A percentile compares a stretch with the other conserved stretches of the same genome.
phyloP scores from a whole-genome alignment of 2,888 invertebrate species.

The Griposia aprilina region DNA sequence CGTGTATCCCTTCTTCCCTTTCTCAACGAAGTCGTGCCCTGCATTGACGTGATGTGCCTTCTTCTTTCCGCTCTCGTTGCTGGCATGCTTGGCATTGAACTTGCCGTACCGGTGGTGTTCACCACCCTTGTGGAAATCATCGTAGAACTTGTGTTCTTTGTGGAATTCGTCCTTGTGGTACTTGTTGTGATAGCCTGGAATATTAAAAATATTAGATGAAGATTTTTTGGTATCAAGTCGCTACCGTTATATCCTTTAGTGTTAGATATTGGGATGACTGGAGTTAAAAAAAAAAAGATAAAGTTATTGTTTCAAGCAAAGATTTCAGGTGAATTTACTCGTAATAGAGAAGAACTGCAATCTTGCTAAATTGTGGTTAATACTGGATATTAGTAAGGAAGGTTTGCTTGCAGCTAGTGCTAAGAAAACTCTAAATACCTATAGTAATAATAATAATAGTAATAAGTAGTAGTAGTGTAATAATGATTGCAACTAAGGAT shows the following conservation, averaged over 20 bases:
- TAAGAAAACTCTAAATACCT: neutral
- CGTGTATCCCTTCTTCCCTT: conserved; percentile 92
- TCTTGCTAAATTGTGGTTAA: neutral
- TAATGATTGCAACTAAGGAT: neutral
- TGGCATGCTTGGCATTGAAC: conserved; percentile 92
- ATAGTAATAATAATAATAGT: too few species aligned
- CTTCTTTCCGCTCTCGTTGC: conserved; percentile 92
- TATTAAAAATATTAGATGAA: neutral
- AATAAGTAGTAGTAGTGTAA: too few species aligned
- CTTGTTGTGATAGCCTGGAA: conserved; percentile 93
- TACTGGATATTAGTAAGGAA: neutral
- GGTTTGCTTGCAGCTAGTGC: conserved; percentile 11
- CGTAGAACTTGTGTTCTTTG: conserved; percentile 95
- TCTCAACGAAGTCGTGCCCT: conserved; percentile 91
- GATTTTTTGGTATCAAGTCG: neutral
- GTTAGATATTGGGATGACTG: neutral
- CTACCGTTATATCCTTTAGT: neutral
- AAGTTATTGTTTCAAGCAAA: neutral
- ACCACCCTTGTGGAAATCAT: conserved; percentile 93
- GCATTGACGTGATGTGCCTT: conserved; percentile 92
- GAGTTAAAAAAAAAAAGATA: neutral
- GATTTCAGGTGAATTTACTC: neutral
- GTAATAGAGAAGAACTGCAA: neutral
- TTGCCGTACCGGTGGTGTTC: conserved; percentile 93
- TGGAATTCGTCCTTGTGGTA: conserved; percentile 95